phyloP scores from a whole-genome alignment of 2,888 invertebrate species.

The Drosophila testacea region DNA sequence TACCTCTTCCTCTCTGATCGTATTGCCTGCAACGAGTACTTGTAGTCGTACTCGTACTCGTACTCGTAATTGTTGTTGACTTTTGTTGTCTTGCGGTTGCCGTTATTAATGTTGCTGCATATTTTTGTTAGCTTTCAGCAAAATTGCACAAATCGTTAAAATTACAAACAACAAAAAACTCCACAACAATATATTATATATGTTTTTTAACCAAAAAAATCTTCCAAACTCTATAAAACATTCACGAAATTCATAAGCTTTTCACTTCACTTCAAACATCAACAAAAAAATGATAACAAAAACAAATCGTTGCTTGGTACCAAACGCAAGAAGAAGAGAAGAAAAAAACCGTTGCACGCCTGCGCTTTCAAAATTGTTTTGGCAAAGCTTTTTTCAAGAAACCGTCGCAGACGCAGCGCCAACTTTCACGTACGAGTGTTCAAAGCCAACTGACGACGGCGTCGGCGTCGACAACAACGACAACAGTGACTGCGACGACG shows the following conservation, averaged over 20 bases:
- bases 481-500: constrained; percentile 13
- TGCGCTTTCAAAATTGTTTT: constrained; percentile 68
- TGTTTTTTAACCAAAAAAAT: constrained; percentile 6
- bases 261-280: constrained; percentile 42
- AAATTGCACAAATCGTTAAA: constrained; percentile 44
- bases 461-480: constrained; percentile 17
- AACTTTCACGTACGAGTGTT: constrained; percentile 71
- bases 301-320: constrained; percentile 44
- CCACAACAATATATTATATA: not conserved
- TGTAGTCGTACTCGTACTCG: constrained; percentile 4
- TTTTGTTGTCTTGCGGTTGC: constrained; percentile 49
- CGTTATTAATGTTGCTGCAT: constrained; percentile 34
- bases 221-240: constrained; percentile 42
- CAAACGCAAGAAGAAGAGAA: constrained; percentile 13
- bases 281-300: constrained; percentile 39
- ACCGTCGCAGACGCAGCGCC: constrained; percentile 46
- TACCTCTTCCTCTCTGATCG: constrained; percentile 69
- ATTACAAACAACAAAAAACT: constrained; percentile 6
- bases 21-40: constrained; percentile 32
- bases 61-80: constrained; percentile 66
- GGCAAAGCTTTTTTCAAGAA: constrained; percentile 31
- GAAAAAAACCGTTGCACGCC: constrained; percentile 69
- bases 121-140: constrained; percentile 47
- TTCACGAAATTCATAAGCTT: constrained; percentile 46
- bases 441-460: constrained; percentile 65